These are phyloP conservation scores for Amphimedon queenslandica DNA, from an alignment of 37 sponge, comb jelly and placozoan genomes.

Conservation along the genomic window DNA sequence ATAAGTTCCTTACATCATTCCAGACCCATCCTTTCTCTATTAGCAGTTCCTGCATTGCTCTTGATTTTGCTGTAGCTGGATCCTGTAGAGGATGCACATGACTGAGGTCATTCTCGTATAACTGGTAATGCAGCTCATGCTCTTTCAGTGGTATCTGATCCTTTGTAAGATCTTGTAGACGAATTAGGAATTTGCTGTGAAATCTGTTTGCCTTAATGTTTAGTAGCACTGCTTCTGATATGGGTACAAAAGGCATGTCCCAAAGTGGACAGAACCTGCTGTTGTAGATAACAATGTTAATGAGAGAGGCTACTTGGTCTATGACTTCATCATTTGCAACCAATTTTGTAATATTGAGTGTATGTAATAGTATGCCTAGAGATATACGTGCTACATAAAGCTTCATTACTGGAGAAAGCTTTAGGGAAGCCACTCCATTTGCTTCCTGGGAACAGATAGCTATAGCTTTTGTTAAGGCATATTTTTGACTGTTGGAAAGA, in stretches of 20 bases:
- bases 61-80: not conserved
- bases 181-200: slow-evolving; percentile 33
- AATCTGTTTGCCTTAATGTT: slow-evolving; percentile 28
- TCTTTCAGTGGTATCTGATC: slow-evolving; percentile 3
- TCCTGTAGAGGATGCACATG: slow-evolving; percentile 15
- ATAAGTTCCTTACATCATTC: slow-evolving; percentile 30
- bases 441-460: not conserved
- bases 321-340: slow-evolving; percentile 21
- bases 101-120: slow-evolving; percentile 66
- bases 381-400: slow-evolving; percentile 24
- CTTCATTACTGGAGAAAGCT: slow-evolving; percentile 66
- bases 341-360: not conserved
- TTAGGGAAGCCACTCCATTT: slow-evolving; percentile 8
- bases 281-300: slow-evolving; percentile 12
- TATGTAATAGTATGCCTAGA: slow-evolving; percentile 9
- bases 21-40: slow-evolving; percentile 41
- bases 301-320: slow-evolving; percentile 1
- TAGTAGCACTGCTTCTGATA: slow-evolving; percentile 59
- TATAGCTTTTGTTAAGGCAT: slow-evolving; percentile 27
- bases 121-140: slow-evolving; percentile 55
- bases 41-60: slow-evolving; percentile 43
- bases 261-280: slow-evolving; percentile 59
- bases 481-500: not conserved
- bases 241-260: slow-evolving; percentile 45
- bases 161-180: not conserved